These are phyloP conservation scores for Dinothrombium tinctorium DNA, from an alignment of 1,140 invertebrate species.

Conservation along the genomic window DNA sequence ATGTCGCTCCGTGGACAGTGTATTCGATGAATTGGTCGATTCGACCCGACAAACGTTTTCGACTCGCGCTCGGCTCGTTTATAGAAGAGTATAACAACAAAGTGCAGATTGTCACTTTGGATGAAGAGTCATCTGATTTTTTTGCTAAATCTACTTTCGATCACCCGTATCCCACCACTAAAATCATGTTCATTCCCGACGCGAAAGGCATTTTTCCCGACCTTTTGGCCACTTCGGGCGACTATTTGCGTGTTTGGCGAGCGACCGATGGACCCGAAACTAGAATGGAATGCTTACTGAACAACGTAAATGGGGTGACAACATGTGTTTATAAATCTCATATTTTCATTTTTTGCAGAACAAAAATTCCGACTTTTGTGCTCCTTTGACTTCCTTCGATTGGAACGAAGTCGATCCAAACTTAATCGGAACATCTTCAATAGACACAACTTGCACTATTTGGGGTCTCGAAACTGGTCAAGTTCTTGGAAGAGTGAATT, in stretches of 20 bases:
- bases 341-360: constrained; percentile 30
- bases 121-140: constrained; percentile 97
- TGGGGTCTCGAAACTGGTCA: constrained; percentile 80
- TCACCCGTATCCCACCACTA: constrained; percentile 97
- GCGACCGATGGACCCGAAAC: constrained; percentile 38
- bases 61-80: constrained; percentile 88
- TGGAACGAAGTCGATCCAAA: constrained; percentile 99
- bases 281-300: constrained; percentile 76
- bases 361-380: constrained; percentile 98
- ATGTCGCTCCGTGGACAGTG: constrained; percentile 88
- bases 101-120: constrained; percentile 84
- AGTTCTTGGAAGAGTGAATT: constrained; percentile 58
- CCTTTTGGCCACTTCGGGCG: constrained; percentile 67
- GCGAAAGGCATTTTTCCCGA: constrained; percentile 87
- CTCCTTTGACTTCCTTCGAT: constrained; percentile 93
- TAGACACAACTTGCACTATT: constrained; percentile 98
- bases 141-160: constrained; percentile 88
- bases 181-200: constrained; percentile 99
- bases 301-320: constrained; percentile 40
- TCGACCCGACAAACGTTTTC: constrained; percentile 82
- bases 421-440: constrained; percentile 88
- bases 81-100: constrained; percentile 98
- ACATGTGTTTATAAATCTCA: neutral
- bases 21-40: constrained; percentile 99
- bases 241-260: constrained; percentile 89